A percentile compares a stretch with the other conserved stretches of the same genome.
Conservation (phyloP, 2,888 invertebrate genomes). For the Drosophila eohydei region DNA sequence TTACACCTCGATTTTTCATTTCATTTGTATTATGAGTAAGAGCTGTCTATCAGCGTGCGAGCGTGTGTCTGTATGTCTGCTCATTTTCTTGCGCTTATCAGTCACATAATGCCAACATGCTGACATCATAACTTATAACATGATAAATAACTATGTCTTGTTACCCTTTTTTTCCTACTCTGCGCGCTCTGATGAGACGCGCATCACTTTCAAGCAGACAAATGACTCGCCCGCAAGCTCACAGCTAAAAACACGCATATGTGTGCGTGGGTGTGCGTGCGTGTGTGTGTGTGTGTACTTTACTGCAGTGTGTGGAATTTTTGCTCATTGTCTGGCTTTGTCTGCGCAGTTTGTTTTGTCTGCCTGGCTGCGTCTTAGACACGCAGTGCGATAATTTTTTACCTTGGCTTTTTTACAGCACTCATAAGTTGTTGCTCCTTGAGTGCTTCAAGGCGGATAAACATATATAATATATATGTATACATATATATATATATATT, state of each 20-base stretch:
- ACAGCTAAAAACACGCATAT: conserved; percentile 9
- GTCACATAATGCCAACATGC: conserved; percentile 77
- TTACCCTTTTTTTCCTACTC: conserved; percentile 38
- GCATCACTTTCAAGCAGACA: conserved; percentile 62
- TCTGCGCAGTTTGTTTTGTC: conserved; percentile 47
- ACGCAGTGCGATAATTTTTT: conserved; percentile 57
- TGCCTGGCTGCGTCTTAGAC: conserved; percentile 52
- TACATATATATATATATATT: background rate
- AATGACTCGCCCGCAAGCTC: conserved; percentile 66
- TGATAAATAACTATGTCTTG: conserved; percentile 76
- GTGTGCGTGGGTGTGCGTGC: conserved; percentile 18
- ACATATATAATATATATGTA: background rate
- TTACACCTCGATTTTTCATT: conserved; percentile 80
- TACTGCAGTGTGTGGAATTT: conserved; percentile 37
- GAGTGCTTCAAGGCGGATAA: conserved; percentile 1
- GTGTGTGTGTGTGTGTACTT: conserved; percentile 18
- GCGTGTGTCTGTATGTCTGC: conserved; percentile 33
- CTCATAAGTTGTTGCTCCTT: conserved; percentile 42
- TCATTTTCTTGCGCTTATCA: conserved; percentile 71
- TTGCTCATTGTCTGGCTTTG: conserved; percentile 41
- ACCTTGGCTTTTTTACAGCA: conserved; percentile 26
- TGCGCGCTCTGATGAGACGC: conserved; percentile 48
- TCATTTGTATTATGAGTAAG: conserved; percentile 53
- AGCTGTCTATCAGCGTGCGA: conserved; percentile 13
- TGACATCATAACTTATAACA: conserved; percentile 81